Evolutionary conservation across 2,888 invertebrate genomes (phyloP), one percentile per base, ranked within the genome.

Genomic region (Tenthredo distinguenda): DNA sequence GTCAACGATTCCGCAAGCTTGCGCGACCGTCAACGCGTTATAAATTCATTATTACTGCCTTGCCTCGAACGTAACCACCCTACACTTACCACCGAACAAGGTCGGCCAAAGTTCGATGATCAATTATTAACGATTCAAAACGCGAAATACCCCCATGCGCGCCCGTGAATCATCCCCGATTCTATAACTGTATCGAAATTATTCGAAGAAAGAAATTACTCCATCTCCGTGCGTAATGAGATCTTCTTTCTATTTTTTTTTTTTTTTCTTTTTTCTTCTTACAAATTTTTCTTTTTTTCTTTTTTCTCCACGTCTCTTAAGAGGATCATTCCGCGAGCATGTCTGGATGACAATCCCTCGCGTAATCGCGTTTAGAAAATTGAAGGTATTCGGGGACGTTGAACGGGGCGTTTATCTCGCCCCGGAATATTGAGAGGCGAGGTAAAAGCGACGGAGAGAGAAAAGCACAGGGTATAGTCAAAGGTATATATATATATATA

Each of bases 311-410:
- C n/a, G 7, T 62, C 21, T 26, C 3, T 26, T 26, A 62, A 26
- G 26, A n/a, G 26, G 62, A 62, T 62, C 26, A 62, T 62, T 62
- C 62, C 55, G n/a, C 55, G 55, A 55, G 55, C 55, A 55, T 55
- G 55, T n/a, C 62, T 12, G 26, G 62, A 62, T 62, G 26, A 62
- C 62, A 62, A 62, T 62, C 62, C 62, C 62, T 62, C 10, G 26
- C 62, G 62, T 62, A 62, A 62, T 62, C 62, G 62, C 62, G 21
- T 62, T 62, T 26, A 62, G 62, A 26, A 62, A 62, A 62, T 62
- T 21, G 62, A 62, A 62, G 62, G 21, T 26, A 62, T 62, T 62
- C 26, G 62, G 4, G 26, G 62, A 62, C 26, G 62, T n/a, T 55
- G 62, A 26, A 26, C 26, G 62, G 12, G 47, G 26, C 26, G 26